These are phyloP conservation scores for Acanthochromis polyacanthus DNA, from an alignment of 2,113 vertebrate genomes.

Conservation along the genomic window DNA sequence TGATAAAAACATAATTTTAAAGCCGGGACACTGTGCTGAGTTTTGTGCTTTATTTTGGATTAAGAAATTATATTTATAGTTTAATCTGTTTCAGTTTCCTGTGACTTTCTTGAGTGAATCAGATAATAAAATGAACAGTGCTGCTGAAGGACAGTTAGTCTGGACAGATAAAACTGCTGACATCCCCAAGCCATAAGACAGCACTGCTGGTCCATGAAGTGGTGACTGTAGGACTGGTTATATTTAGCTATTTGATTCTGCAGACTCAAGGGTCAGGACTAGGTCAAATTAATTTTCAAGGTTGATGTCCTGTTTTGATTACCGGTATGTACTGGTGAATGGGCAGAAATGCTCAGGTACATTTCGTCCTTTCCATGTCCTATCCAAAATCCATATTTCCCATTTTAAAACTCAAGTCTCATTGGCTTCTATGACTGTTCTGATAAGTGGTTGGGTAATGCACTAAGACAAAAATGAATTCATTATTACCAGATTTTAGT, in stretches of 20 bases:
- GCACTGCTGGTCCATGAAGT: constrained; percentile 2
- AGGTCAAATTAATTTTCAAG: constrained; percentile 38
- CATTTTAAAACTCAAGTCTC: neutral
- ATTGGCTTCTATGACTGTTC: neutral
- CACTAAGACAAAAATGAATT: no score
- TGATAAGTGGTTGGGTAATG: neutral
- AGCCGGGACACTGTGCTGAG: no score
- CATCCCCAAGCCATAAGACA: neutral
- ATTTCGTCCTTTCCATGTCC: neutral
- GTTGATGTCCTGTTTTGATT: constrained; percentile 31
- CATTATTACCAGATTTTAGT: no score
- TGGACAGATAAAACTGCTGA: constrained; percentile 16
- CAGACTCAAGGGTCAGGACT: constrained; percentile 21
- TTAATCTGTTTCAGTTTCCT: neutral
- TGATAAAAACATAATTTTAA: neutral
- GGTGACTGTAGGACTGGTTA: constrained; percentile 28
- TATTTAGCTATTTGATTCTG: constrained; percentile 48
- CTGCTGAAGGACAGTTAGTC: neutral
- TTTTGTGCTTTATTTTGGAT: neutral
- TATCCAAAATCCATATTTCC: neutral
- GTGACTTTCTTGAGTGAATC: neutral
- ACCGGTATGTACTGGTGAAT: constrained; percentile 25
- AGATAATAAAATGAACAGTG: neutral
- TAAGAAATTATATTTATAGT: no score
- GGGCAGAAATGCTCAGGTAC: neutral